Base-by-base conservation (phyloP, 2,888 invertebrate genomes). In the Lithophane ornitopus region DNA sequence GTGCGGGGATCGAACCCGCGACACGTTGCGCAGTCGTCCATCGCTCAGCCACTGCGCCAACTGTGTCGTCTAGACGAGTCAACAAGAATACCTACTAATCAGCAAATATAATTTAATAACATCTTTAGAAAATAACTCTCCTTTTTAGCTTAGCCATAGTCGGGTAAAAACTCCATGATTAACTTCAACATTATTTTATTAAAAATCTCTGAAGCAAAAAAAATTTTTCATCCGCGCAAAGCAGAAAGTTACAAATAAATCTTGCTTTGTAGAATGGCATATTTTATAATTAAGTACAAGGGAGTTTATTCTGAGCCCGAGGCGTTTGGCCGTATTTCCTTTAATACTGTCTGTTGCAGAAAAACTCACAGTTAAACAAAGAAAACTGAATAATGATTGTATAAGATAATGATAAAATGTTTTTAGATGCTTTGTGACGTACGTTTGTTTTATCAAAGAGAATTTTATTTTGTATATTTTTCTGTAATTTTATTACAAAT, bases 201-300 rank as follows among this genome's bases (percentile, higher is more conserved):
- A 39, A 61, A 76, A 62, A 56, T 26, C 1, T 54, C 3, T 19
- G 19, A 41, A 59, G 26, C 3, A 56, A 56, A 59, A 59, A 73
- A 46, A 63, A 26, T n/a, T 12, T 28, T 14, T 52, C 58, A 72
- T 63, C 59, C 59, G 16, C 74, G 58, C 49, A 49, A 49, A 49
- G 49, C 68, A 74, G 39, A 75, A 74, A 74, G 74, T 82, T 67
- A 82, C 76, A 76, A 52, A 78, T 78, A 70, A 82, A 80, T 77
- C 73, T 82, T 77, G 68, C 80, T 85, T 85, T 82, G 82, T 76
- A 74, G 63, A 76, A 80, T 82, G 82, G 67, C 80, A 84, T 80
- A 76, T 82, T 84, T 85, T 80, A 80, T 84, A 82, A 84, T 85
- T 82, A 85, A 62, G 82, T 82, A 84, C 74, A 74, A 74, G 70